Evolutionary conservation across 2,113 vertebrate species (phyloP).

Genomic region (Varanus komodoensis): DNA sequence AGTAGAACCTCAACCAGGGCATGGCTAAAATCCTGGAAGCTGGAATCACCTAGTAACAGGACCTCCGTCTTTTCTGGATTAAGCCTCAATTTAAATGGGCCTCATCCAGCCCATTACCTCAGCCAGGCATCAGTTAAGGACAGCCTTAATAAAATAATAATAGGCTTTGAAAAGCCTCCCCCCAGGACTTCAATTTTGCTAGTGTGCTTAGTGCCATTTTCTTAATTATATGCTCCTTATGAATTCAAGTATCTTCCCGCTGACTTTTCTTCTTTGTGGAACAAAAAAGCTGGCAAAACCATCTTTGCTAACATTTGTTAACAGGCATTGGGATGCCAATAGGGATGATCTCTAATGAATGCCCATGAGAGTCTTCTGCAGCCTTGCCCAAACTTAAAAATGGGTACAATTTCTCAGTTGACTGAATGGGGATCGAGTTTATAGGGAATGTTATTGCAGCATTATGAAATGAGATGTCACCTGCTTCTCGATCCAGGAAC

Average conservation of each 20-base stretch:
- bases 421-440: not conserved
- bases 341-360: no score
- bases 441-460: rapidly evolving
- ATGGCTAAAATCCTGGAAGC: no score
- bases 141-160: no score
- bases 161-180: not conserved
- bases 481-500: not conserved
- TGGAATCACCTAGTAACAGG: no score
- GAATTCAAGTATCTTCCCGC: no score
- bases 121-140: no score
- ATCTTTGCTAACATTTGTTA: not conserved
- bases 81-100: no score
- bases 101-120: no score
- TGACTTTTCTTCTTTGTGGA: not conserved
- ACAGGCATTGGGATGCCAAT: no score
- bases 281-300: not conserved
- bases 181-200: not conserved
- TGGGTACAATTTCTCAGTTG: not conserved
- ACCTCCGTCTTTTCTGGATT: no score
- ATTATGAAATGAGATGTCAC: not conserved
- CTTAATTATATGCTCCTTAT: not conserved
- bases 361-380: not conserved
- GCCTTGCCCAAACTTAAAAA: not conserved
- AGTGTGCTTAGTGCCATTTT: not conserved
- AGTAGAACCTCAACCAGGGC: no score